Base-by-base conservation (phyloP, 2,797 vertebrate genomes). In the Sebastes melanostomus region DNA sequence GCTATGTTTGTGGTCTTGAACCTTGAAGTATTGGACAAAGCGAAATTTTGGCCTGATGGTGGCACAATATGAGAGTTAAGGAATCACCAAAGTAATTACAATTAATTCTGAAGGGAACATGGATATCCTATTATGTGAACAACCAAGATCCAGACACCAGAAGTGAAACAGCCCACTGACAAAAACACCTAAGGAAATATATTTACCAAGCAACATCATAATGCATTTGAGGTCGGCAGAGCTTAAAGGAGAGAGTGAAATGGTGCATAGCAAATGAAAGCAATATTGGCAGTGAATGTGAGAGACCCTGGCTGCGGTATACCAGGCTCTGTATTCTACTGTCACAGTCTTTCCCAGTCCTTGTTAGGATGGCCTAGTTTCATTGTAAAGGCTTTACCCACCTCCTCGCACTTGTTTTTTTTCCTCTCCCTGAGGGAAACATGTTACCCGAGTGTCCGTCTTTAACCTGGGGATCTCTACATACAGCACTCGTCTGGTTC, bases 361-460 rank as follows among this genome's bases (percentile, higher is more conserved):
- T 91, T 92, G 92, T 93, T 91, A 94, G 89, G 82, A 86, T 94
- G 93, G 89, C 93, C 93, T 94, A 94, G 86, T 93, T 94, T 92
- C 79, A 87, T 86, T 74, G 83, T 82, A 78, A 89, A 92, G 86
- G 81, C 81, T 88, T 78, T 77, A 75, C 86, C 89, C 88, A 91
- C 87, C 90, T 90, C 90, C 88, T 90, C 89, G 75, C 84, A 80
- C 84, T 89, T 85, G 65, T 81, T 70, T 86, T 76, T 67, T 42
- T 42, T 66, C 20, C 54, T 29, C 25, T 78, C 85, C 84, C 86
- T 59, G 60, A 85, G 86, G 88, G 74, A 90, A 90, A 78, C 89
- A 75, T 82, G 80, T 80, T 89, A 82, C 86, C 80, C 79, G 4
- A 72, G 74, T 78, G 80, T 88, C 79, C 91, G 71, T 89, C 84